Conservation (phyloP, 1,140 invertebrate species). For the Diachasmimorpha longicaudata region DNA sequence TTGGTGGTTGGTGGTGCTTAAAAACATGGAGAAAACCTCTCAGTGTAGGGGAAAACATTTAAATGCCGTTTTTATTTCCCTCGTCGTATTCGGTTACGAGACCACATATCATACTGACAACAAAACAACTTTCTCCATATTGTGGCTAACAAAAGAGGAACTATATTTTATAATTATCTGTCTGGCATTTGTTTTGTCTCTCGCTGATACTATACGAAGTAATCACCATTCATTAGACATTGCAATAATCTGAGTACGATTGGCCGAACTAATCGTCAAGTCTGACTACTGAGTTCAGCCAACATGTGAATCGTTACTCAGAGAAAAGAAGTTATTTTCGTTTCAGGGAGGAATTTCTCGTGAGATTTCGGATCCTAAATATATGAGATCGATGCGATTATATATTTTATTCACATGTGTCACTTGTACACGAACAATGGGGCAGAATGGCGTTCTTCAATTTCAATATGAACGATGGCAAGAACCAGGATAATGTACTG, state of each 20-base stretch:
- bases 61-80: conserved; percentile 19
- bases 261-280: background rate
- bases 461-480: too few relatives aligned
- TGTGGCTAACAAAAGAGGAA: background rate
- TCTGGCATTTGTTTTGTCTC: background rate
- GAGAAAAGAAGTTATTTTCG: too few relatives aligned
- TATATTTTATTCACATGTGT: too few relatives aligned
- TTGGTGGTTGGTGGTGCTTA: conserved; percentile 14
- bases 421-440: too few relatives aligned
- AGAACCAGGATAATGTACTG: too few relatives aligned
- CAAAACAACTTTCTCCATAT: background rate
- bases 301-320: too few relatives aligned
- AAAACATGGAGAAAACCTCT: background rate
- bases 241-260: background rate
- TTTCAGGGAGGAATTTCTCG: too few relatives aligned
- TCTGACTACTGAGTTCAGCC: background rate
- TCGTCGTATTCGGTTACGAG: background rate
- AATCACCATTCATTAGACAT: background rate
- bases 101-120: background rate
- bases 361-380: too few relatives aligned
- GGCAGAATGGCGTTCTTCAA: too few relatives aligned
- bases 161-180: background rate
- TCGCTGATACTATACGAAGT: background rate
- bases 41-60: conserved; percentile 15
- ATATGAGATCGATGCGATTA: too few relatives aligned